A percentile compares a stretch with the other conserved stretches of the same genome.
Conservation (phyloP, 2,113 vertebrate genomes). For the Hemichromis elongatus region DNA sequence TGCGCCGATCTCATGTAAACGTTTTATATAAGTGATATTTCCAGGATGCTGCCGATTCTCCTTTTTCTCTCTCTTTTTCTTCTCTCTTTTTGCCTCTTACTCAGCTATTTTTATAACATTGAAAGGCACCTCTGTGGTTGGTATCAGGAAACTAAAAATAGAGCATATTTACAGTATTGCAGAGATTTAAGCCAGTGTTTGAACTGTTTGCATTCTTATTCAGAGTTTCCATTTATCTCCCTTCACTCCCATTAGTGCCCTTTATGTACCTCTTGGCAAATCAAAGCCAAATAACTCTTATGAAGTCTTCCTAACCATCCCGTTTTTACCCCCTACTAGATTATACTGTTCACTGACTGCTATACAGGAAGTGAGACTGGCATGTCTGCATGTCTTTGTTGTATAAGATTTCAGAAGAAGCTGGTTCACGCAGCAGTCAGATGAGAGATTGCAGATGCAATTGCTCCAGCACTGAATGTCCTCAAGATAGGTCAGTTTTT, state of each 20-base stretch:
- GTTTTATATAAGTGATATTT: constrained; percentile 25
- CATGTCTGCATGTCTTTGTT: constrained; percentile 67
- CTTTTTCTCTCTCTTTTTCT: neutral
- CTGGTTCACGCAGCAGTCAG: neutral
- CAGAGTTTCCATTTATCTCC: constrained; percentile 40
- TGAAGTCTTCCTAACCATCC: constrained; percentile 35
- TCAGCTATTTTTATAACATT: constrained; percentile 46
- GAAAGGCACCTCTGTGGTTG: neutral
- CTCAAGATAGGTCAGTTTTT: constrained; percentile 9
- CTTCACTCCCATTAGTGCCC: constrained; percentile 15
- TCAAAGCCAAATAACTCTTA: constrained; percentile 27
- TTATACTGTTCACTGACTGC: constrained; percentile 41
- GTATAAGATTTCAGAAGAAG: constrained; percentile 32
- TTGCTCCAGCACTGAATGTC: constrained; percentile 11
- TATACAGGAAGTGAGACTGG: constrained; percentile 52
- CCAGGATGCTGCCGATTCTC: constrained; percentile 4
- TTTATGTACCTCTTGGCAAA: constrained; percentile 42
- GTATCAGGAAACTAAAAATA: constrained; percentile 44
- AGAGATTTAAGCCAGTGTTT: constrained; percentile 28
- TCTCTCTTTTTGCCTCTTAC: constrained; percentile 14
- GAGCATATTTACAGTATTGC: constrained; percentile 14
- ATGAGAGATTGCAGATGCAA: constrained; percentile 26
- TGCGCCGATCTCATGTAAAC: constrained; percentile 4
- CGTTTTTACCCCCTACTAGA: neutral
- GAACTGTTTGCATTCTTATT: constrained; percentile 38